These are phyloP conservation scores for Dendropsophus ebraccatus DNA, from an alignment of 2,113 vertebrate species.

Conservation along the genomic window DNA sequence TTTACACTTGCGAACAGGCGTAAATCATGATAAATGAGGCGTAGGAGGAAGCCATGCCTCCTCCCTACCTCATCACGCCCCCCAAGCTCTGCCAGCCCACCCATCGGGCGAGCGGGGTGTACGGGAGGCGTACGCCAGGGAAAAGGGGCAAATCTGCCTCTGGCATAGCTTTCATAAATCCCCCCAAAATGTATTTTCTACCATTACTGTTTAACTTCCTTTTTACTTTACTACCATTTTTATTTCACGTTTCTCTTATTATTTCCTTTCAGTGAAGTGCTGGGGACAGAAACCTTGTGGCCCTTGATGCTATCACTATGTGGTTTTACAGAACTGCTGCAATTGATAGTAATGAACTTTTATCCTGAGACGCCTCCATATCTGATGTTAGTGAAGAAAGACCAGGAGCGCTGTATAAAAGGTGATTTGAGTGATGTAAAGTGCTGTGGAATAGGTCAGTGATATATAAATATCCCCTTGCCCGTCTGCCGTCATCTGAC, in stretches of 20 bases:
- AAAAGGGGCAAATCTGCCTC: no score
- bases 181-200: not conserved
- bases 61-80: no score
- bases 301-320: conserved; percentile 76
- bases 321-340: conserved; percentile 69
- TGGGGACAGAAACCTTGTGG: conserved; percentile 71
- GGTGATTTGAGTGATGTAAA: no score
- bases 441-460: no score
- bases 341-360: conserved; percentile 75
- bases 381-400: conserved; percentile 74
- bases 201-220: not conserved
- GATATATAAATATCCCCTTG: no score
- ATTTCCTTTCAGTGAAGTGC: conserved; percentile 65
- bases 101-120: no score
- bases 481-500: no score
- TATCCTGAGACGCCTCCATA: conserved; percentile 81
- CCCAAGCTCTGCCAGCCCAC: no score
- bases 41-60: no score
- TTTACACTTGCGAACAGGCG: no score
- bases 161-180: not conserved
- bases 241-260: not conserved
- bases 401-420: conserved; percentile 68
- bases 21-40: no score
- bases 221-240: not conserved
- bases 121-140: no score